These are phyloP conservation scores for Acanthisitta chloris DNA, from an alignment of 2,113 vertebrate species.

Conservation along the genomic window DNA sequence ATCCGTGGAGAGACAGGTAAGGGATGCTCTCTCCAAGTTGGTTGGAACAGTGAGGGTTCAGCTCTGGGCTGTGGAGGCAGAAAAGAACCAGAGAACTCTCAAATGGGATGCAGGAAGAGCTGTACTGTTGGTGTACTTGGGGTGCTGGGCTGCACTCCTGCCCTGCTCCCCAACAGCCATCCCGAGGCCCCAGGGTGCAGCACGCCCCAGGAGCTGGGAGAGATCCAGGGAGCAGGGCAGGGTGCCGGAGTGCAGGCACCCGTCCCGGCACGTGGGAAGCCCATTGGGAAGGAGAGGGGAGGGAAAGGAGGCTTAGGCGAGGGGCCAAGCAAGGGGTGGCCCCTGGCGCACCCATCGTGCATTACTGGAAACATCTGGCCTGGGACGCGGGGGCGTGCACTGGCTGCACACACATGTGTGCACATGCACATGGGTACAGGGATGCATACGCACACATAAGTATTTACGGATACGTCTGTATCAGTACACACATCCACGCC, in stretches of 20 bases:
- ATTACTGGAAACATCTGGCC: slow-evolving; percentile 66
- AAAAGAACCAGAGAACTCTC: not conserved
- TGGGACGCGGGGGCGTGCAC: not conserved
- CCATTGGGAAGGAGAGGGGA: not conserved
- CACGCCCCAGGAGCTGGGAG: too few species aligned
- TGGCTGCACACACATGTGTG: not conserved
- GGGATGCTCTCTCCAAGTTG: not conserved
- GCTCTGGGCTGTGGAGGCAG: accelerated
- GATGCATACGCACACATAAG: not conserved
- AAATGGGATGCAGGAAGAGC: not conserved
- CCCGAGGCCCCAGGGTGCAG: accelerated
- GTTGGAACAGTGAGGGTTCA: not conserved
- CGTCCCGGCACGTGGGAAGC: not conserved
- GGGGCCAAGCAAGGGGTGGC: slow-evolving; percentile 16
- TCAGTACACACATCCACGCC: not conserved
- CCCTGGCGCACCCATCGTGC: not conserved
- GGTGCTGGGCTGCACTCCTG: not conserved
- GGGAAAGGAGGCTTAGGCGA: not conserved
- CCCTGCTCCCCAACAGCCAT: accelerated
- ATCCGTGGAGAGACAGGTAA: not conserved
- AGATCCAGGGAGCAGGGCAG: too few species aligned
- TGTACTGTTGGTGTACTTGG: not conserved
- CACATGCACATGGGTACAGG: not conserved
- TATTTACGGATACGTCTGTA: too few species aligned
- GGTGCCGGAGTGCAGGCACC: not conserved